Conservation (phyloP, 2,113 vertebrate species). For the Donacobius atricapilla region DNA sequence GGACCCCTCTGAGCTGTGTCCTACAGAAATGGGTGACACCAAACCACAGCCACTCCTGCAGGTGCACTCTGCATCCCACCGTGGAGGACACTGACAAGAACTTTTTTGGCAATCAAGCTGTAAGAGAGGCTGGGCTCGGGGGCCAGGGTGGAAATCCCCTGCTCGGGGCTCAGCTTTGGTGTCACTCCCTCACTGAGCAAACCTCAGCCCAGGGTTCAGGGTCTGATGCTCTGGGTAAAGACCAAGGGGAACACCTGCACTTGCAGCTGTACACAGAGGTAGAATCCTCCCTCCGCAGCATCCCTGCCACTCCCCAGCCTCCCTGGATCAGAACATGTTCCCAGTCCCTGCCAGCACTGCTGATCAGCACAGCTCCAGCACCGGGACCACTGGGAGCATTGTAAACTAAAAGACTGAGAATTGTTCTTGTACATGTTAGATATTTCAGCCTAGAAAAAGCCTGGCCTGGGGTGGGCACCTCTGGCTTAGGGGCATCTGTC, state of each 20-base stretch:
- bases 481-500: background rate
- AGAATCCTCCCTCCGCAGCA: background rate
- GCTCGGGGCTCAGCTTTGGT: background rate
- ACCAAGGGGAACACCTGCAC: background rate
- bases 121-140: background rate
- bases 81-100: background rate
- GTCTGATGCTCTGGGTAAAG: background rate
- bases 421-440: background rate
- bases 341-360: background rate
- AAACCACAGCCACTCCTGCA: background rate
- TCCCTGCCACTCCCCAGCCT: background rate
- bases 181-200: background rate
- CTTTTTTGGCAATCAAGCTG: background rate
- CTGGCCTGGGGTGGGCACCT: background rate
- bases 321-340: background rate
- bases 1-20: background rate
- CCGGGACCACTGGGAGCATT: accelerated
- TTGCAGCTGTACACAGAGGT: background rate
- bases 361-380: background rate
- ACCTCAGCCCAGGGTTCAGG: accelerated
- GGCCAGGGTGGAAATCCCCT: background rate
- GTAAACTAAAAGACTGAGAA: background rate
- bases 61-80: background rate
- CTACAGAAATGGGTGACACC: accelerated
- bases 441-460: background rate